Conservation (phyloP, 2,888 invertebrate genomes). For the Spodoptera exigua region DNA sequence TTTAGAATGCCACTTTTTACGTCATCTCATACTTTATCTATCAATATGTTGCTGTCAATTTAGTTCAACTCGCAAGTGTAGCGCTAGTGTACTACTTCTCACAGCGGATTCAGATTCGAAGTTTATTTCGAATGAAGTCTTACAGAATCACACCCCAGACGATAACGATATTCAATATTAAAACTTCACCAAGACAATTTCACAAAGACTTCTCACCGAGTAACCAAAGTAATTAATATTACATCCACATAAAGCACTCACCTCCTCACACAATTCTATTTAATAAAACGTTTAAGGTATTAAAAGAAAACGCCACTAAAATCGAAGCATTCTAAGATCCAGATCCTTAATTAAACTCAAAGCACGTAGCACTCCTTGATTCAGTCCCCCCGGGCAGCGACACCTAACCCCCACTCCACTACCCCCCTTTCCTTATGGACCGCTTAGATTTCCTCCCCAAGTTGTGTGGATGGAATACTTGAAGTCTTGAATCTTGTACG, state of each 20-base stretch:
- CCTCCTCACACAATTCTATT: conserved; percentile 54
- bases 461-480: conserved; percentile 87
- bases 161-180: too few relatives aligned
- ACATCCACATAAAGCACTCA: conserved; percentile 46
- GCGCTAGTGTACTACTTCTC: too few relatives aligned
- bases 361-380: conserved; percentile 89
- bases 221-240: conserved; percentile 29
- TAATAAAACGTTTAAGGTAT: conserved; percentile 68
- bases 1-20: too few relatives aligned
- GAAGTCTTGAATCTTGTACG: conserved; percentile 87
- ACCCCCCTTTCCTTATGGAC: conserved; percentile 85
- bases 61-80: too few relatives aligned
- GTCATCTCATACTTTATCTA: too few relatives aligned
- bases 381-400: conserved; percentile 81
- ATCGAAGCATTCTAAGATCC: conserved; percentile 86
- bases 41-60: too few relatives aligned
- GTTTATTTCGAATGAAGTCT: too few relatives aligned
- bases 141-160: too few relatives aligned
- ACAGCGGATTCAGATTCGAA: too few relatives aligned
- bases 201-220: conserved; percentile 2
- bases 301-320: conserved; percentile 86
- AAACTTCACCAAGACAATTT: not conserved
- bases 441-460: conserved; percentile 88
- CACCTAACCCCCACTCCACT: conserved; percentile 64
- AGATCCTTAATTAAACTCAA: conserved; percentile 87